Base-by-base conservation (phyloP, 1,140 invertebrate species). In the Aphaenogaster rudis region DNA sequence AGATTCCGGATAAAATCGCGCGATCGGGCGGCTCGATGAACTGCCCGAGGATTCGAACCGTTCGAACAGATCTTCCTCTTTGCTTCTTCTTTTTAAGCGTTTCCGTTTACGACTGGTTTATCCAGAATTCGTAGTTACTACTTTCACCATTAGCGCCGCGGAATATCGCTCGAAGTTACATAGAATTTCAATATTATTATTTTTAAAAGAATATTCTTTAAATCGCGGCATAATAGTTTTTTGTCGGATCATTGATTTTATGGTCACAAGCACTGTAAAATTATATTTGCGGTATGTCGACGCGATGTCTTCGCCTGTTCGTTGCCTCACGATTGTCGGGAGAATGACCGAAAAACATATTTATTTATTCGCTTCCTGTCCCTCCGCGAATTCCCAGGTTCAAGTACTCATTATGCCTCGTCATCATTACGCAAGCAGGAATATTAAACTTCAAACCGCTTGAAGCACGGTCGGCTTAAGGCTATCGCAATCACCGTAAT, bases 311-410 rank as follows among this genome's bases (percentile, higher is more conserved):
- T 64, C 17, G 36, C 45, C 45, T 17, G 7, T 36, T 8, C 15
- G 6, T 21, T 28, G 21, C 15, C 17, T 61, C 15, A 39, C 28
- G 15, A 28, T 28, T 28, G 2, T 13, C 45, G 21, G 57, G 78
- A 48, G 67, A 87, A 82, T 59, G 86, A 87, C 54, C 74, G 74
- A 86, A 66, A 79, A 88, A 88, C 54, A 86, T 64, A 86, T 87
- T 87, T 86, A 88, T 86, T 76, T 76, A 80, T 86, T 67, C 59
- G 33, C 45, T 64, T 71, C 72, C 39, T 86, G 52, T 45, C 42
- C 1, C 33, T 33, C 42, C 50, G 33, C 3, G 36, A 50, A 63
- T 52, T 39, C 45, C 54, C 74, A 67, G 71, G 54, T 78, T 66
- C 52, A 69, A 71, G 54, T 80, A 50, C 50, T 85, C 54, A 69